These are phyloP conservation scores for Aradus depressus DNA, from an alignment of 2,888 invertebrate species.

Conservation along the genomic window DNA sequence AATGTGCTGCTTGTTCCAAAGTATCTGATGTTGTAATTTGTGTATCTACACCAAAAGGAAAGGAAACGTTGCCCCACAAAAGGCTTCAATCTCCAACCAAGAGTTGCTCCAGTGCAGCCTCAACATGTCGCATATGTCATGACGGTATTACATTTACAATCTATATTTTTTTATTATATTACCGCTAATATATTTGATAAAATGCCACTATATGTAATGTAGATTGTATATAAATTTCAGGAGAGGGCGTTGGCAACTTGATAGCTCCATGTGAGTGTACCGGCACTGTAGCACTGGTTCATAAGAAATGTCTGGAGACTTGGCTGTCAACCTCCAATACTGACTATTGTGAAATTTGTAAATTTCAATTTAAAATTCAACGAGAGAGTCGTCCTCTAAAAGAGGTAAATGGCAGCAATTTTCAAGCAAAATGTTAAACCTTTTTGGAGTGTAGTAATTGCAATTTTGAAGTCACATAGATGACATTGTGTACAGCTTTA, in stretches of 20 bases:
- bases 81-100: slow-evolving; percentile 21
- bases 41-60: slow-evolving; percentile 3
- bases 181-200: too few species aligned
- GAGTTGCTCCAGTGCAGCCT: slow-evolving; percentile 20
- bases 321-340: slow-evolving; percentile 45
- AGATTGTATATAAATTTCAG: slow-evolving; percentile 28
- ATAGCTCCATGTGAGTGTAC: slow-evolving; percentile 46
- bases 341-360: slow-evolving; percentile 45
- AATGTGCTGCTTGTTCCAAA: not conserved
- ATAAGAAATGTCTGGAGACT: slow-evolving; percentile 44
- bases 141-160: slow-evolving; percentile 20
- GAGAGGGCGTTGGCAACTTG: slow-evolving; percentile 39
- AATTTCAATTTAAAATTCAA: slow-evolving; percentile 39
- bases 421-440: not conserved
- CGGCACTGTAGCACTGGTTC: slow-evolving; percentile 44
- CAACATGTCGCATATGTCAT: slow-evolving; percentile 27
- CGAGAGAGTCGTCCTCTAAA: slow-evolving; percentile 30
- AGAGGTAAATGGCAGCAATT: slow-evolving; percentile 9
- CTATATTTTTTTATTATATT: too few species aligned
- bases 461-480: not conserved
- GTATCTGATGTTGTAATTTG: slow-evolving; percentile 4
- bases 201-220: too few species aligned
- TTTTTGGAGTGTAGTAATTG: not conserved
- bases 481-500: not conserved
- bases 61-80: not conserved